Percentiles rank a stretch among this genome's conserved stretches.
Evolutionary conservation across 2,113 vertebrate genomes (phyloP).

Genomic region (Tor tambroides): DNA sequence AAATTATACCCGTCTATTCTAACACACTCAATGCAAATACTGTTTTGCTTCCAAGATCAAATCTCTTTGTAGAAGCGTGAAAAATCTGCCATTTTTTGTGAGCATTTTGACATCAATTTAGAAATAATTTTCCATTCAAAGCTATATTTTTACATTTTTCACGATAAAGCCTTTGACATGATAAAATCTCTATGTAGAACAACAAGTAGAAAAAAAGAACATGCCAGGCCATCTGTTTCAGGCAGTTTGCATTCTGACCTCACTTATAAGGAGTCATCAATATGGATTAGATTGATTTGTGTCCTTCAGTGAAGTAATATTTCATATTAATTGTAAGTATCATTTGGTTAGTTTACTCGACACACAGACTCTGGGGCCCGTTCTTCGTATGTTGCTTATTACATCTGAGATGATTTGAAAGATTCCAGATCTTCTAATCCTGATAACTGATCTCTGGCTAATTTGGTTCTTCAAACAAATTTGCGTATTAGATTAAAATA

Average conservation of each 20-base stretch:
- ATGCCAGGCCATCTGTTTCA: background rate
- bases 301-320: background rate
- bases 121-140: background rate
- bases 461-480: no score
- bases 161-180: background rate
- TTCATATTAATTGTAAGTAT: background rate
- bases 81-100: background rate
- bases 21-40: constrained; percentile 3
- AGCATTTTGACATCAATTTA: background rate
- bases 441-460: no score
- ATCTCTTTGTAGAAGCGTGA: background rate
- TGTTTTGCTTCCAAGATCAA: background rate
- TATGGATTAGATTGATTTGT: background rate
- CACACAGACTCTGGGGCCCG: no score
- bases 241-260: background rate
- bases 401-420: no score
- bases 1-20: background rate
- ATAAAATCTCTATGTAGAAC: background rate
- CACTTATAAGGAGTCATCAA: background rate
- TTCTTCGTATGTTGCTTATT: no score
- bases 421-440: no score
- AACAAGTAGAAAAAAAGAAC: background rate
- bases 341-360: no score
- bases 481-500: no score
- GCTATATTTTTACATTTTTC: background rate